Base-by-base conservation (phyloP, 2,113 vertebrate genomes). In the Triplophysa dalaica region DNA sequence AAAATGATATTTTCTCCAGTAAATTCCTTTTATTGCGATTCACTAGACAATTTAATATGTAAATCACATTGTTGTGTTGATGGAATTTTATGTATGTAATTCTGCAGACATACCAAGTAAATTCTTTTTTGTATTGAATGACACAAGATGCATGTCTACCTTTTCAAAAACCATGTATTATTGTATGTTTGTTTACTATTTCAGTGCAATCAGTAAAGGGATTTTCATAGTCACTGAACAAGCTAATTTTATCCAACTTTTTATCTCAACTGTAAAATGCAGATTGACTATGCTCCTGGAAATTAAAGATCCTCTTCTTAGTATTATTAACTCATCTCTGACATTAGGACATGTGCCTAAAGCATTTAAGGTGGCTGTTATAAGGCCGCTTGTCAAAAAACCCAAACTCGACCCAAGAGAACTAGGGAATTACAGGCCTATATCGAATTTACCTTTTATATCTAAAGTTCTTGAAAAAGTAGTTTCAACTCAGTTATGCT, bases 71-170 rank as follows among this genome's bases (percentile, higher is more conserved):
- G 56, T 8, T 74, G 70, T 61, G 70, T 56, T 43, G 33, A 10
- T 52, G 16, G 16, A 52, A 52, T 52, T 52, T 5, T 17, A 52
- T 52, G 50, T 52, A 52, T 52, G 50, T 52, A 70, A 56, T 56
- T 56, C 17, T 56, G 26, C 17, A 19, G 33, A 29, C 26, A 72
- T 56, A 67, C 45, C 22, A 58, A 19, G 26, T 21, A 16, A 38
- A 21, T 41, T 11, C 7, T 17, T 41, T 63, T 22, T 41, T 50
- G 43, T 38, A 48, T 75, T 48, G 10, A 50, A 2, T n/a, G 63
- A 63, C 60, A 75, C 60, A 62, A 75, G 16, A 54, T 77, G 75
- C 48, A 77, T 77, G 60, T 77, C 64, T 63, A 26, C 19, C 54
- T 38, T 58, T 74, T 75, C 21, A 21, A 48, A 21, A 75, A 63